phyloP scores from a whole-genome alignment of 2,113 vertebrate genomes.

The Morone chrysops region DNA sequence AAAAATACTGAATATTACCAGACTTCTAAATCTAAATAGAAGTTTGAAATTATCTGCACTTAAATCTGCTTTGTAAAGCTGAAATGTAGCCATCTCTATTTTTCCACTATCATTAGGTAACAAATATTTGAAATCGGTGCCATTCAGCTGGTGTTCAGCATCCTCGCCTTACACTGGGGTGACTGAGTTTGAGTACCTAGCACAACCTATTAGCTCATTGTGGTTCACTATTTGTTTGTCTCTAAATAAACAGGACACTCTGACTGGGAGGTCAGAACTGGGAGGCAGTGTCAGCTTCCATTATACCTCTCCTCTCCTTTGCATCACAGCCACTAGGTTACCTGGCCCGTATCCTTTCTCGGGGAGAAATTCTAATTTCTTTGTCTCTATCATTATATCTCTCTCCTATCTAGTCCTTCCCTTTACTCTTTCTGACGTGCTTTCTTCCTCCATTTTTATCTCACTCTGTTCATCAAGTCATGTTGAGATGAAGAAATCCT shows the following conservation, averaged over 20 bases:
- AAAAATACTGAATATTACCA: neutral
- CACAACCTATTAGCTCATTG: conserved; percentile 63
- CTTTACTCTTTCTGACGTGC: conserved; percentile 44
- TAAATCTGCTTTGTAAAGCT: conserved; percentile 1
- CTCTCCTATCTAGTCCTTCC: conserved; percentile 39
- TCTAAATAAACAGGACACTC: conserved; percentile 70
- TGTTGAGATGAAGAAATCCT: conserved; percentile 67
- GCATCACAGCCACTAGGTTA: conserved; percentile 30
- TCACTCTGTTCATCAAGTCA: conserved; percentile 59
- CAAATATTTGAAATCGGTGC: conserved; percentile 23
- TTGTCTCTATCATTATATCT: conserved; percentile 62
- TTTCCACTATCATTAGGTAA: neutral
- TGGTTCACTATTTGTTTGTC: conserved; percentile 65
- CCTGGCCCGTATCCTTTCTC: conserved; percentile 39
- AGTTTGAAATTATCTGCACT: neutral
- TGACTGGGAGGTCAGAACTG: conserved; percentile 69
- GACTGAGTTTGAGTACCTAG: conserved; percentile 53
- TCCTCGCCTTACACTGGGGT: conserved; percentile 12
- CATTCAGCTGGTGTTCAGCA: conserved; percentile 41
- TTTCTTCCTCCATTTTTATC: conserved; percentile 60
- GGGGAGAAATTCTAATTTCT: conserved; percentile 48
- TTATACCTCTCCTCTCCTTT: conserved; percentile 53
- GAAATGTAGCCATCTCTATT: neutral
- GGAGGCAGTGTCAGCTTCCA: conserved; percentile 58
- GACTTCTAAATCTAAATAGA: neutral